Base-by-base conservation (phyloP, 2,888 invertebrate genomes). In the Pristionchus entomophagus region DNA sequence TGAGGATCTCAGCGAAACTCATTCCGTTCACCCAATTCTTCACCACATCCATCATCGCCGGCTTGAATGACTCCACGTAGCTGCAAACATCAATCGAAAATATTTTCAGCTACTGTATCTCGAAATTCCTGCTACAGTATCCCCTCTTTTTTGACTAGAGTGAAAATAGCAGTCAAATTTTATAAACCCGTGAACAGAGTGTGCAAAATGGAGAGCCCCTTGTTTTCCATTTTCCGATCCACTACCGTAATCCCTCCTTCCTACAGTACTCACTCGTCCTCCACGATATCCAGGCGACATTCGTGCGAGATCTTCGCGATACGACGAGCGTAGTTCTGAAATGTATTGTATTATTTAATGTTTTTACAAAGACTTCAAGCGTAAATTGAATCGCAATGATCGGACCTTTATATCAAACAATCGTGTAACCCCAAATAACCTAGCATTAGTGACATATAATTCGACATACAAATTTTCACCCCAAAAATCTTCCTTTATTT, bases 41-140 rank as follows among this genome's bases (percentile, higher is more conserved):
- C 51, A 99, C 97, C 0, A 99, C 96, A 94, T 99, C 98, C 98
- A 99, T 99, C 85, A 99, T 95, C 93, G 96, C 97, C 6, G 97
- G 97, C 93, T 96, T 97, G 94, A 99, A 99, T 93, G 96, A 96
- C 89, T 96, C 96, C 10, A 98, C 96, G 94, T 99, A 99, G 35
- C 82, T 82, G 38, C 6, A 38, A 41, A 22, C 3, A 41, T 38
- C 65, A 65, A 59, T 59, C 26, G 51, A 78, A n/a, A n/a, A n/a
- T n/a, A n/a, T 78, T 22, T 10, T n/a, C n/a, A 49, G 26, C 19
- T 77, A 45, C 69, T 19, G 38, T 38, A 38, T 19, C 32, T 41
- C 4, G 10, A 32, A 5, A 56, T 56, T 56, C 19, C 10, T 5
- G 22, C 14, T 22, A 14, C 22, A 45, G 45, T 45, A n/a, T n/a